Evolutionary conservation across 2,113 vertebrate genomes (phyloP).

Genomic region (Tetrax tetrax): DNA sequence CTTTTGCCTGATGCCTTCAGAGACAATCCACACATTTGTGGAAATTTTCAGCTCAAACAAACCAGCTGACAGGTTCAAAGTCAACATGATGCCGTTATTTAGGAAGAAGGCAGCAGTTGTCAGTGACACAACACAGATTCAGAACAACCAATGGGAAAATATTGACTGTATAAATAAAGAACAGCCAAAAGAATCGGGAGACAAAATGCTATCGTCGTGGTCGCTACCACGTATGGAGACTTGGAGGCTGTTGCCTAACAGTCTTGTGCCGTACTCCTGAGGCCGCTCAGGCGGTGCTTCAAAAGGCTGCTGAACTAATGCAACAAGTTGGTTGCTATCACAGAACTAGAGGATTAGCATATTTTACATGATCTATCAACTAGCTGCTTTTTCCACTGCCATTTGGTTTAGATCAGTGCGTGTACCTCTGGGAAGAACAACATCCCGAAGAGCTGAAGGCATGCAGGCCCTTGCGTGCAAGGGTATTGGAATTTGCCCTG

Average conservation of each 20-base stretch:
- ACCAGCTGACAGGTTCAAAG: neutral
- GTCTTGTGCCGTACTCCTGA: accelerated
- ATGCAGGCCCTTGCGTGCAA: neutral
- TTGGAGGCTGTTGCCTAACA: neutral
- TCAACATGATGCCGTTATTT: neutral
- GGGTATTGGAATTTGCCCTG: neutral
- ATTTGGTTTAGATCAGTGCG: neutral
- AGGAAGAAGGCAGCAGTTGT: neutral
- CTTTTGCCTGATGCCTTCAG: neutral
- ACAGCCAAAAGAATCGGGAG: neutral
- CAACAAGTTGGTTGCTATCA: neutral
- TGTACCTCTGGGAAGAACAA: neutral
- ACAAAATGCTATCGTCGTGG: neutral
- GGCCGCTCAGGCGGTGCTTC: neutral
- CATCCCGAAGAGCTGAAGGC: neutral
- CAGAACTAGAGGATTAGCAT: neutral
- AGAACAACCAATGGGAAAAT: neutral
- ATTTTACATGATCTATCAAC: neutral
- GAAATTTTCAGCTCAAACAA: neutral
- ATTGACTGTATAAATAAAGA: neutral
- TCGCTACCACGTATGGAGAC: accelerated
- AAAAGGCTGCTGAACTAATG: neutral
- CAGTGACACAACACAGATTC: neutral
- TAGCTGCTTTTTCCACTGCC: neutral
- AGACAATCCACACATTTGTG: neutral